Base-by-base conservation (phyloP, 2,888 invertebrate species). In the Pterostichus madidus region DNA sequence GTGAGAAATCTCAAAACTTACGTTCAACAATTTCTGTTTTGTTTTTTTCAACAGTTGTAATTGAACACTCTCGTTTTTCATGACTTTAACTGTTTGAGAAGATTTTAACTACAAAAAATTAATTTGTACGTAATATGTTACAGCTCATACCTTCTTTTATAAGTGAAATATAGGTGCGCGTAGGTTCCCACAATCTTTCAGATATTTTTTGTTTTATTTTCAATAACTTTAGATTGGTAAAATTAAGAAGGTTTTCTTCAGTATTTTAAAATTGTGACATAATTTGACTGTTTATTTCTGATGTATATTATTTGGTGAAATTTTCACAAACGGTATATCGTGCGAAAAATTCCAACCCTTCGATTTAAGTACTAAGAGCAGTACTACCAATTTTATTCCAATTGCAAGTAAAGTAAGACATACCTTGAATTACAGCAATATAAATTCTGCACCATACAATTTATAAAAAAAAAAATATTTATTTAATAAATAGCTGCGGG, bases 21-120 rank as follows among this genome's bases (percentile, higher is more conserved):
- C 31, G 44, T 44, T 71, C 44, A 64, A 64, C 13, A 35, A 35
- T 64, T 64, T 64, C 6, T n/a, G 68, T 39, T 44, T 56, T 17
- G 56, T 56, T 56, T 56, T 56, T 71, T 68, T 71, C 11, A 71
- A 39, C 8, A 35, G 64, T 24, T 24, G 24, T 64, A 64, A 64
- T 64, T 64, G 64, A 32, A 39, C 68, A 71, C 68, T 71, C 44
- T 71, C 68, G 44, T 39, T 71, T 71, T 13, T 39, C 39, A 39
- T 39, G 49, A 49, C n/a, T 49, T 49, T 10, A 13, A 49, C n/a
- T 49, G 39, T 39, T 39, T 49, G 13, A 49, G n/a, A 49, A 49
- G n/a, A 49, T n/a, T 49, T 64, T 64, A 64, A 64, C n/a, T 6
- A 71, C 39, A 71, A 68, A 68, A 68, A 71, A 44, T 44, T 71